Percentiles rank a stretch among this genome's conserved stretches.
These are phyloP conservation scores for Aptenodytes patagonicus DNA, from an alignment of 2,113 vertebrate species.

Conservation along the genomic window DNA sequence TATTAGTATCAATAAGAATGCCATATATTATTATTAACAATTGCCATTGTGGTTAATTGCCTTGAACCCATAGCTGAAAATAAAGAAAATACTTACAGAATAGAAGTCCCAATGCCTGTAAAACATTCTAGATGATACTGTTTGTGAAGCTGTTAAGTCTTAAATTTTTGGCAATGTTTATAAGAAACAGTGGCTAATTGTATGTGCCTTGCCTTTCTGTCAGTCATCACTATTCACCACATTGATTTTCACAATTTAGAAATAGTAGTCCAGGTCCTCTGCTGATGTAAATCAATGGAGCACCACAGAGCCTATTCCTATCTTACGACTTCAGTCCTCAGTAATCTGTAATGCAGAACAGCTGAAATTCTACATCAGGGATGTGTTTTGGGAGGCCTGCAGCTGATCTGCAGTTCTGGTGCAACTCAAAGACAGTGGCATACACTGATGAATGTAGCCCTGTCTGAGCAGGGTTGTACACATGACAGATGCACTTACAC, in stretches of 20 bases:
- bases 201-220: not conserved
- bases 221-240: not conserved
- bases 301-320: not conserved
- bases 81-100: not conserved
- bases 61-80: not conserved
- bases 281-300: not conserved
- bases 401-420: not conserved
- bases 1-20: not conserved
- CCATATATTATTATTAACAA: not conserved
- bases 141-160: not conserved
- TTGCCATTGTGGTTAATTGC: not conserved
- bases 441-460: not conserved
- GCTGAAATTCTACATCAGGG: not conserved
- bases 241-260: not conserved
- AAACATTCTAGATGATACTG: not conserved
- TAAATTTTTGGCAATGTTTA: not conserved
- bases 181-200: not conserved
- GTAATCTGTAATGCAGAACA: not conserved
- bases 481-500: not conserved
- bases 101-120: not conserved
- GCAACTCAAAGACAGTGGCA: not conserved
- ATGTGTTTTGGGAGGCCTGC: not conserved
- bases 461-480: not conserved
- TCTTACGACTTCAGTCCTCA: not conserved
- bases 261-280: not conserved